Percentiles rank a stretch among this genome's conserved stretches.
phyloP scores from a whole-genome alignment of 2,888 invertebrate genomes.

The Hofmannophila pseudospretella region DNA sequence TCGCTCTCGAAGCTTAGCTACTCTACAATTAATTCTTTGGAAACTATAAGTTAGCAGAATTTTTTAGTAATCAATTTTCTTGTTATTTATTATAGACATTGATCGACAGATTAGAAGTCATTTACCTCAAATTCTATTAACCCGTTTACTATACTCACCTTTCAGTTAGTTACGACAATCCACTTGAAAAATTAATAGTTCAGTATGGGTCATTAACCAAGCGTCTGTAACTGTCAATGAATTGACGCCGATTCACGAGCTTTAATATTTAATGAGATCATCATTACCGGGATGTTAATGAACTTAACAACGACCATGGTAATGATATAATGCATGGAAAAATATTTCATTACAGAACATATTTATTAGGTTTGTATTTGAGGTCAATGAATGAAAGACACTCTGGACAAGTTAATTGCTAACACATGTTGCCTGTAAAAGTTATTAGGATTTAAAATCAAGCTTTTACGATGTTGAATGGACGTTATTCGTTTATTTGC shows the following conservation, averaged over 20 bases:
- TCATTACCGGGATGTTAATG: conserved; percentile 6
- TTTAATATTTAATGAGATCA: conserved; percentile 10
- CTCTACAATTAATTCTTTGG: too few species aligned
- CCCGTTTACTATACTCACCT: background rate
- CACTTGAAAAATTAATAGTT: background rate
- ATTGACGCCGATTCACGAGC: background rate
- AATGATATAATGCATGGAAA: background rate
- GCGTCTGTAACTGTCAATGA: background rate
- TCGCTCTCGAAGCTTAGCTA: too few species aligned
- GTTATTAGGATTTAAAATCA: conserved; percentile 15
- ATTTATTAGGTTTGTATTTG: too few species aligned
- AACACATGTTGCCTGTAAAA: conserved; percentile 24
- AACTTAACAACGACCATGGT: conserved; percentile 1
- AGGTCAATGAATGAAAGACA: background rate
- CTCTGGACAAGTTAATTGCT: conserved; percentile 11
- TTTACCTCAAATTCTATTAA: too few species aligned
- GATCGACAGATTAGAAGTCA: too few species aligned
- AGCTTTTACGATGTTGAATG: background rate
- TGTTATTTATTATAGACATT: too few species aligned
- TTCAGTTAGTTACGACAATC: conserved; percentile 3
- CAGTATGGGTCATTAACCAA: background rate
- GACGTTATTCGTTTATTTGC: too few species aligned
- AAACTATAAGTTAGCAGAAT: too few species aligned
- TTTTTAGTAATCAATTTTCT: too few species aligned
- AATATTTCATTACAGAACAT: too few species aligned